These are phyloP conservation scores for Enteromius mattozi DNA, from an alignment of 2,797 vertebrate genomes.

Conservation along the genomic window DNA sequence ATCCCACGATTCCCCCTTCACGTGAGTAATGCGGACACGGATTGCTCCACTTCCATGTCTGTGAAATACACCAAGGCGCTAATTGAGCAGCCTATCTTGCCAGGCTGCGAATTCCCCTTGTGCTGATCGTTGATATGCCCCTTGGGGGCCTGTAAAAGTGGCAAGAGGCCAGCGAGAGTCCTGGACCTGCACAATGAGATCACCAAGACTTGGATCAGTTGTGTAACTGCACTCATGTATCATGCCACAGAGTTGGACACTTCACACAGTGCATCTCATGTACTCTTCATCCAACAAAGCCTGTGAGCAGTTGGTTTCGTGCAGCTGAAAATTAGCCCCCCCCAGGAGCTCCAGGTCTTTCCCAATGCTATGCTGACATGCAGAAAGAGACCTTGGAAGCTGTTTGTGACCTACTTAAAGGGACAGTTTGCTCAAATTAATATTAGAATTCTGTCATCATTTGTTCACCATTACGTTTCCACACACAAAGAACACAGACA, in stretches of 20 bases:
- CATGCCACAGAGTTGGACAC: constrained; percentile 46
- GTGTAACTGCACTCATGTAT: constrained; percentile 48
- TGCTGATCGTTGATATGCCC: constrained; percentile 23
- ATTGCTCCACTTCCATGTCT: not conserved
- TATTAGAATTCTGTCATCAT: not conserved
- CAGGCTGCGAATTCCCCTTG: constrained; percentile 42
- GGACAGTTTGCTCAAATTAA: not conserved
- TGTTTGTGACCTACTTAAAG: constrained; percentile 6
- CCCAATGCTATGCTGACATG: constrained; percentile 26
- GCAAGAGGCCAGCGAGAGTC: constrained; percentile 39
- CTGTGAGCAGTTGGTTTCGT: constrained; percentile 46
- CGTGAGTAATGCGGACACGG: not conserved
- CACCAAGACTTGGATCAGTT: constrained; percentile 45
- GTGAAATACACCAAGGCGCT: constrained; percentile 20
- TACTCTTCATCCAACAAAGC: constrained; percentile 43
- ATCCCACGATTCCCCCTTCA: not conserved
- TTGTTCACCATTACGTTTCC: not conserved
- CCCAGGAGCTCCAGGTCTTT: constrained; percentile 21
- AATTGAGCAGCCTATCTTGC: constrained; percentile 38
- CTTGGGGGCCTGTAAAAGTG: constrained; percentile 27
- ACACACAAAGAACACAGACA: not conserved
- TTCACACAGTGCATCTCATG: constrained; percentile 38
- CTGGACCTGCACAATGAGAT: constrained; percentile 51
- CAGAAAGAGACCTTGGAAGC: constrained; percentile 31
- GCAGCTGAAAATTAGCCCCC: constrained; percentile 37